A percentile compares a stretch with the other conserved stretches of the same genome.
phyloP scores from a whole-genome alignment of 2,113 vertebrate species.

The Aphelocoma coerulescens region DNA sequence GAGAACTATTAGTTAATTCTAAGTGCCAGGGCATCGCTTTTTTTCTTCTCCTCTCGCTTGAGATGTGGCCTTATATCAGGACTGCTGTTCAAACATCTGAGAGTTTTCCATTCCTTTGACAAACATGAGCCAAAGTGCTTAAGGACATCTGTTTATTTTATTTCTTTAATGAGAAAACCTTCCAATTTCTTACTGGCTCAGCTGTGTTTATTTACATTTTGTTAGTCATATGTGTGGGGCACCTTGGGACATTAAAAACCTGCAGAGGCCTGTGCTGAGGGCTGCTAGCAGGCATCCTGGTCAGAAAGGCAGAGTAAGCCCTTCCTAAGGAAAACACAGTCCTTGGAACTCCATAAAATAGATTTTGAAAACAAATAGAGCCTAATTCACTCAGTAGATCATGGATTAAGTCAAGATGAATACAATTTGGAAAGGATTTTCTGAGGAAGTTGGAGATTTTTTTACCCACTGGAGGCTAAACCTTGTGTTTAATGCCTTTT shows the following conservation, averaged over 20 bases:
- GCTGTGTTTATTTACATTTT: slow-evolving; percentile 85
- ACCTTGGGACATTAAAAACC: slow-evolving; percentile 65
- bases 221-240: slow-evolving; percentile 72
- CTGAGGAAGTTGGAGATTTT: slow-evolving; percentile 79
- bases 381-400: slow-evolving; percentile 79
- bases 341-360: slow-evolving; percentile 78
- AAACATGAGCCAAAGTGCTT: slow-evolving; percentile 83
- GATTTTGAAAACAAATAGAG: slow-evolving; percentile 81
- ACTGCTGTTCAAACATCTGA: slow-evolving; percentile 69
- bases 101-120: slow-evolving; percentile 75
- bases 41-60: slow-evolving; percentile 39
- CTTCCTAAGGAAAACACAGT: slow-evolving; percentile 76
- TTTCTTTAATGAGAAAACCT: slow-evolving; percentile 86
- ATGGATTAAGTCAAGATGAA: slow-evolving; percentile 83
- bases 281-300: slow-evolving; percentile 50
- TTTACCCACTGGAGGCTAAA: slow-evolving; percentile 75
- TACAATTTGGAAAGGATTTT: slow-evolving; percentile 82
- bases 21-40: slow-evolving; percentile 33
- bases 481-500: slow-evolving; percentile 65
- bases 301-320: slow-evolving; percentile 54
- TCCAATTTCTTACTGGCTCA: slow-evolving; percentile 74
- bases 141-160: slow-evolving; percentile 86
- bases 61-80: slow-evolving; percentile 65
- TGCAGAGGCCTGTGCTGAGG: slow-evolving; percentile 51
- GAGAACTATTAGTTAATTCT: slow-evolving; percentile 72